Base-by-base conservation (phyloP, 2,888 invertebrate genomes). In the Nematopogon swammerdamellus region DNA sequence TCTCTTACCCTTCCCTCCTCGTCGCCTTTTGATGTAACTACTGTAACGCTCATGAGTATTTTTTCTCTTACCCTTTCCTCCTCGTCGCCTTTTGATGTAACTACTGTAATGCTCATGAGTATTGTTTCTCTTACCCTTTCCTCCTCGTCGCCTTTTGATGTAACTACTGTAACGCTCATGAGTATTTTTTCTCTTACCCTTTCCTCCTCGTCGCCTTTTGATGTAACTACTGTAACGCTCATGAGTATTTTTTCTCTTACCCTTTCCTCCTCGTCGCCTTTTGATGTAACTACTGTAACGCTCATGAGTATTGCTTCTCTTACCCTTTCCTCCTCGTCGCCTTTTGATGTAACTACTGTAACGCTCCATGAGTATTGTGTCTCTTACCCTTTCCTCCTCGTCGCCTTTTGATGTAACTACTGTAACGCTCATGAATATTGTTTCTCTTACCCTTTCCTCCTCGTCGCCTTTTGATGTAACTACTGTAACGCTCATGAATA, bases 301-400 rank as follows among this genome's bases (percentile, higher is more conserved):
- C n/a, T n/a, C n/a, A 25, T 25, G 8, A 25, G 8, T 25, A 25
- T 25, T 25, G 25, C 8, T 6, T 25, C 5, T 25, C 59, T 61
- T 57, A 80, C 83, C 82, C 74, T 63, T 81, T 81, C 57, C 82
- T 76, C 59, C 73, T 82, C 45, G 77, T 80, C 43, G 81, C 80
- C 58, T 77, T 70, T n/a, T n/a, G n/a, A n/a, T n/a, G n/a, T n/a
- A n/a, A n/a, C n/a, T n/a, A n/a, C n/a, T n/a, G n/a, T n/a, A n/a
- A n/a, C n/a, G n/a, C n/a, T n/a, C n/a, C n/a, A 25, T 25, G 8
- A 25, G 8, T 25, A 25, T 25, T 25, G 25, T 25, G 8, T 25
- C 5, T 25, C 59, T 61, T 57, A 80, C 83, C 82, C 74, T 63
- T 81, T 81, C 57, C 82, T 76, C 59, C 73, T 82, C 45, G 77